phyloP scores from a whole-genome alignment of 2,113 vertebrate genomes.

The Lepus europaeus region DNA sequence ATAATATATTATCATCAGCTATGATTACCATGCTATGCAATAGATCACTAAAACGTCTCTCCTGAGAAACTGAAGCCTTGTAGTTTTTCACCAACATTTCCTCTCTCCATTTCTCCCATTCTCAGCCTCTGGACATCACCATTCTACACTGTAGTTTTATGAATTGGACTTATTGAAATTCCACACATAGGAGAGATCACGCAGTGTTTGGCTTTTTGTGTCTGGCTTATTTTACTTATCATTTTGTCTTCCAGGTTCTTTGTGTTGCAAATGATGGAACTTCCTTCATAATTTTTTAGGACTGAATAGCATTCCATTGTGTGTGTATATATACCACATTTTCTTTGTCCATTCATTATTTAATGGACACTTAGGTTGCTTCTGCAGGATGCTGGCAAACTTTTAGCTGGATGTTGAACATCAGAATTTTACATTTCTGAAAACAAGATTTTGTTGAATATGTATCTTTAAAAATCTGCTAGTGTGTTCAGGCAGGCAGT shows the following conservation, averaged over 20 bases:
- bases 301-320: not conserved
- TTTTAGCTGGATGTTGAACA: conserved; percentile 9
- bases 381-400: not conserved
- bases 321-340: too few relatives aligned
- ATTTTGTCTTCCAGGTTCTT: not conserved
- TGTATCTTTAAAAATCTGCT: not conserved
- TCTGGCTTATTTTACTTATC: not conserved
- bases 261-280: not conserved
- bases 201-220: not conserved
- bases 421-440: not conserved
- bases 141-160: not conserved
- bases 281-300: not conserved
- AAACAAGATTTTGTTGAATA: not conserved
- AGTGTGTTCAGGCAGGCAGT: not conserved
- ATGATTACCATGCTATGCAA: not conserved
- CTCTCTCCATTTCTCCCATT: not conserved
- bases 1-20: not conserved
- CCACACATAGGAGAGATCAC: not conserved
- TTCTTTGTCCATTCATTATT: too few relatives aligned
- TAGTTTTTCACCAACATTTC: not conserved
- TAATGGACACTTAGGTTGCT: not conserved
- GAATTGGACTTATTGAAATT: not conserved
- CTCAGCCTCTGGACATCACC: not conserved
- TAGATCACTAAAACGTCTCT: not conserved
- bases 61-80: not conserved